Base-by-base conservation (phyloP, 2,888 invertebrate species). In the Drosophila borealis region DNA sequence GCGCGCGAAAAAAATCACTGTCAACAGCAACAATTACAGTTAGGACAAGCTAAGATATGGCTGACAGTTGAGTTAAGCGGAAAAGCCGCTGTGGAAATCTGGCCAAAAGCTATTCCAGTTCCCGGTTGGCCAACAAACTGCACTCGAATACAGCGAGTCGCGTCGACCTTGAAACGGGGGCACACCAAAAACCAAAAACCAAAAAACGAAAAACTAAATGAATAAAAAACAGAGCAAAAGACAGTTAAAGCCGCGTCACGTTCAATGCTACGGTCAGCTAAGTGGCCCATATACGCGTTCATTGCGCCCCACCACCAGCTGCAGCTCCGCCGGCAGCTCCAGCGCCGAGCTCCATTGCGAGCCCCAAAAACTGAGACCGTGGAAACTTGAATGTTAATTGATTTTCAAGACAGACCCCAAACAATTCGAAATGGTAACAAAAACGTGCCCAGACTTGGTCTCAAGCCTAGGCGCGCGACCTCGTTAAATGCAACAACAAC, bases 201-300 rank as follows among this genome's bases (percentile, higher is more conserved):
- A 34, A 19, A 34, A 37, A 5, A 14, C 29, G 10, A 33, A 17
- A 50, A 41, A 8, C 29, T 8, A 29, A 17, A 29, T 14, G 48
- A 39, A 34, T 19, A 1, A 25, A n/a, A 4, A 29, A 46, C 54
- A 54, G 50, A 51, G 29, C 46, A 21, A 39, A 29, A 46, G 33
- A 46, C 49, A 14, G 68, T 79, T 82, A 66, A 61, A 73, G 88
- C 78, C 81, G 57, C 87, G 81, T 88, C 81, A 81, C 85, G 81
- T 81, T 72, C 88, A 87, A 88, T 81, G 88, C 78, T 81, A 67
- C 53, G 65, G 71, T 53, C 67, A 64, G 45, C 78, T 21, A n/a
- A 54, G 19, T 82, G 73, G 68, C 80, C 67, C 68, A 65, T 80
- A 62, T 76, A 68, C 46, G 44, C 36, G 49, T 17, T 42, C 56